These are phyloP conservation scores for Gymnosoma rotundatum DNA, from an alignment of 2,888 invertebrate species.

Conservation along the genomic window DNA sequence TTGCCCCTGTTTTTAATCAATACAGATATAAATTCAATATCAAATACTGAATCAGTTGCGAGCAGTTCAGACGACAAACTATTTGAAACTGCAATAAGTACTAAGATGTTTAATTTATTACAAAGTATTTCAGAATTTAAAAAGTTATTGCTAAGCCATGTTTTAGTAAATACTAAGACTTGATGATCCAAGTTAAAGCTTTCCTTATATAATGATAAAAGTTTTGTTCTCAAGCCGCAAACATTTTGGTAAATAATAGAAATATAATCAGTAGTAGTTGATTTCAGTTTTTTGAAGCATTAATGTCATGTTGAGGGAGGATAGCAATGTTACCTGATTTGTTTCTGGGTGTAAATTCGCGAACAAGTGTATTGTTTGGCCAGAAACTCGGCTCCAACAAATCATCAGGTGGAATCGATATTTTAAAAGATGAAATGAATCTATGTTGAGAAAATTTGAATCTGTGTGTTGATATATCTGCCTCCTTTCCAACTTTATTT, in stretches of 20 bases:
- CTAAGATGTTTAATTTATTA: no score
- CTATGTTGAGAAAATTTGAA: no score
- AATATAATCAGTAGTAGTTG: constrained; percentile 5
- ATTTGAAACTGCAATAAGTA: constrained; percentile 6
- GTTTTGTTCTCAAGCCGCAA: constrained; percentile 23
- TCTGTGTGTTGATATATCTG: no score
- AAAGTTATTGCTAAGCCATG: neutral
- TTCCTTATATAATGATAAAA: constrained; percentile 23
- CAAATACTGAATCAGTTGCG: neutral
- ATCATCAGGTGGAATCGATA: no score
- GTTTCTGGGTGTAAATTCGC: no score
- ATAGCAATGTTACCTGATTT: neutral
- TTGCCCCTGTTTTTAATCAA: neutral
- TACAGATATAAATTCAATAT: neutral
- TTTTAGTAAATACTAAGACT: constrained; percentile 7
- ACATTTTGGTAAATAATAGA: constrained; percentile 30
- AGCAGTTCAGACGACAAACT: constrained; percentile 6
- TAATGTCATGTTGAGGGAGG: neutral
- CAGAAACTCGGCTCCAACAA: no score
- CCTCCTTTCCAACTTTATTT: no score
- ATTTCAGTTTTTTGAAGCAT: neutral
- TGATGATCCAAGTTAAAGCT: constrained; percentile 1
- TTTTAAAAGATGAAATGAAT: no score
- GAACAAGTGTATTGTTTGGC: no score
- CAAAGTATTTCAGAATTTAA: no score